A percentile compares a stretch with the other conserved stretches of the same genome.
Evolutionary conservation across 2,888 invertebrate genomes (phyloP).

Genomic region (Eristalis intricaria): DNA sequence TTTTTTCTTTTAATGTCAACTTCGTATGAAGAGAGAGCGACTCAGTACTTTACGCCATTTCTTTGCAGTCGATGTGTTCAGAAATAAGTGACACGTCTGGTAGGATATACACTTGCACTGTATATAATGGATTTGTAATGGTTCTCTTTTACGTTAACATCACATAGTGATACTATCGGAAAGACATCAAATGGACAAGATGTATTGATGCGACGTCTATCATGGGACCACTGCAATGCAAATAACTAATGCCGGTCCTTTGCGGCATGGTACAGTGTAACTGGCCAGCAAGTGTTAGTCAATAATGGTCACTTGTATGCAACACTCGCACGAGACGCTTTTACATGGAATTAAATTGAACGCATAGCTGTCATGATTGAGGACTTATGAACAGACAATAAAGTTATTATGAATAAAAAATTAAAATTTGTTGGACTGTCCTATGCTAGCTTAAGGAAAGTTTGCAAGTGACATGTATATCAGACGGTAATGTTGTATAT

Average conservation of each 20-base stretch:
- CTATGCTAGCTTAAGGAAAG: neutral
- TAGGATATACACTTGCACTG: neutral
- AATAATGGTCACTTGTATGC: slow-evolving; percentile 8
- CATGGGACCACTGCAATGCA: slow-evolving; percentile 23
- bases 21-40: neutral
- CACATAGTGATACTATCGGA: slow-evolving; percentile 9
- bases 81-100: neutral
- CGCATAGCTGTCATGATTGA: neutral
- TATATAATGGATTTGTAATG: slow-evolving; percentile 8
- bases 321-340: slow-evolving; percentile 7
- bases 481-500: neutral
- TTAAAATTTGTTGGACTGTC: neutral
- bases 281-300: slow-evolving; percentile 8
- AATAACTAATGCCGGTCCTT: slow-evolving; percentile 20
- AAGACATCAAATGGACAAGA: slow-evolving; percentile 30
- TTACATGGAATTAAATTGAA: slow-evolving; percentile 24
- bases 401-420: neutral
- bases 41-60: neutral
- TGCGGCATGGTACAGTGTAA: neutral
- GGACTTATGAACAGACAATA: neutral
- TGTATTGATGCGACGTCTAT: neutral
- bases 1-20: neutral
- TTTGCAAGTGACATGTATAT: neutral
- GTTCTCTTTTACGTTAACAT: neutral
- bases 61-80: neutral